These are phyloP conservation scores for Tragelaphus oryx DNA, from an alignment of 2,797 vertebrate genomes.

Conservation along the genomic window DNA sequence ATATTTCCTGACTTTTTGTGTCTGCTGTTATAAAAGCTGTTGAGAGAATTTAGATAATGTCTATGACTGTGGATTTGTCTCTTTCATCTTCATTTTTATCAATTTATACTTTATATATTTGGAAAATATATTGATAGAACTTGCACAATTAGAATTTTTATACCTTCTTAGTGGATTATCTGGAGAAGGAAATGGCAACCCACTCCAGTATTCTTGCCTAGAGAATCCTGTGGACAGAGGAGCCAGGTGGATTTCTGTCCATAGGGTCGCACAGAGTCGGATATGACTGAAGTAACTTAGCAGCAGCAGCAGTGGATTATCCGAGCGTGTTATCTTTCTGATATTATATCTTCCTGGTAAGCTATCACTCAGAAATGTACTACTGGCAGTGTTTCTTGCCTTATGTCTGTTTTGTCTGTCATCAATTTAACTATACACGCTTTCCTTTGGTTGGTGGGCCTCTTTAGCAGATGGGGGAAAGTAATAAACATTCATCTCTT, in stretches of 20 bases:
- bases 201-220: background rate
- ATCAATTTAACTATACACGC: background rate
- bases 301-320: background rate
- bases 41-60: background rate
- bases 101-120: background rate
- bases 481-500: background rate
- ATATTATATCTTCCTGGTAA: background rate
- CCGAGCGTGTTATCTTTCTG: background rate
- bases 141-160: background rate
- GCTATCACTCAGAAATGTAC: background rate
- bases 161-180: background rate
- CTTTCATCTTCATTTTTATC: background rate
- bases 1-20: background rate
- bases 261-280: accelerated
- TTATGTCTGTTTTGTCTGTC: background rate
- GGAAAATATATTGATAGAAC: background rate
- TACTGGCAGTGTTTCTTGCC: background rate
- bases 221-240: background rate
- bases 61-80: background rate
- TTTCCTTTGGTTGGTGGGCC: background rate
- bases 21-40: background rate
- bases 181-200: background rate
- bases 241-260: background rate
- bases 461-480: accelerated
- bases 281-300: accelerated